These are phyloP conservation scores for Ditylenchus dipsaci DNA, from an alignment of 1,140 invertebrate genomes.

Conservation along the genomic window DNA sequence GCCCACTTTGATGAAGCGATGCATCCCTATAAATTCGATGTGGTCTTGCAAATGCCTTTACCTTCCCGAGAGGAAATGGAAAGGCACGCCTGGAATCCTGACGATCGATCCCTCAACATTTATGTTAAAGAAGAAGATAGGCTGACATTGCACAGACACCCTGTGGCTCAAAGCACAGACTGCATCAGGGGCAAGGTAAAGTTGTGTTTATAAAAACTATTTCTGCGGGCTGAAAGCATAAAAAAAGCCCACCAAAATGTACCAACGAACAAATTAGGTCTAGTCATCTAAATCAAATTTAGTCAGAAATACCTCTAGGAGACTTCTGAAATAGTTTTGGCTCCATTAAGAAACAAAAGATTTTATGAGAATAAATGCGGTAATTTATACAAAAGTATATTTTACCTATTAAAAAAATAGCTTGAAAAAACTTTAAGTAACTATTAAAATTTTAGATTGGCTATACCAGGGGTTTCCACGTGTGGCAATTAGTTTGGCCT, in stretches of 20 bases:
- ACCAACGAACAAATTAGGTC: no score
- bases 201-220: no score
- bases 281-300: no score
- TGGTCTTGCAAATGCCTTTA: slow-evolving; percentile 29
- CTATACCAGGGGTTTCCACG: slow-evolving; percentile 67
- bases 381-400: no score
- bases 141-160: slow-evolving; percentile 92
- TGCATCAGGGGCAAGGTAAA: slow-evolving; percentile 93
- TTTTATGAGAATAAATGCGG: no score
- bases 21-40: slow-evolving; percentile 19
- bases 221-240: no score
- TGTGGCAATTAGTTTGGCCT: slow-evolving; percentile 98
- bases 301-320: no score
- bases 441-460: slow-evolving; percentile 22
- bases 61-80: slow-evolving; percentile 34
- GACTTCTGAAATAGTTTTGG: no score
- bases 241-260: no score
- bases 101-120: slow-evolving; percentile 94
- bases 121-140: slow-evolving; percentile 98
- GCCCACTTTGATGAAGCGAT: slow-evolving; percentile 6
- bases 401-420: no score
- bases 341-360: no score
- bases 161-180: slow-evolving; percentile 97
- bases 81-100: slow-evolving; percentile 58
- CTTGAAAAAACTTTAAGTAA: no score